phyloP scores from a whole-genome alignment of 1,140 invertebrate species.

The Apis florea region DNA sequence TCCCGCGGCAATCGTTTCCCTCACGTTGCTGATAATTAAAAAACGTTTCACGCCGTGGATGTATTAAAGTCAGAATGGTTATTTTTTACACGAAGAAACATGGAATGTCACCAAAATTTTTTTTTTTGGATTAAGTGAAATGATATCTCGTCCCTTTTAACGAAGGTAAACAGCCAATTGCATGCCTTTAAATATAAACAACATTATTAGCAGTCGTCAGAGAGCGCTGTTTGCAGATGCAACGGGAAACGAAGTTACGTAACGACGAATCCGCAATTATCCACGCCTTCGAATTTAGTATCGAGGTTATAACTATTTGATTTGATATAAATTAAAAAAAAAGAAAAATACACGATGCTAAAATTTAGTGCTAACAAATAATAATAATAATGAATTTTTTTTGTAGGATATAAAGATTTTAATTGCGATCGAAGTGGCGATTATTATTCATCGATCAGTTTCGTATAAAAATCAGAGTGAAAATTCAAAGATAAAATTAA shows the following conservation, averaged over 20 bases:
- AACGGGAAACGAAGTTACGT: slow-evolving; percentile 17
- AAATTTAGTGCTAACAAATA: no score
- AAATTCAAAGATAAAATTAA: no score
- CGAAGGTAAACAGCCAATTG: not conserved
- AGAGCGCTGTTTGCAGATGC: not conserved
- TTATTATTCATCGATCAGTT: no score
- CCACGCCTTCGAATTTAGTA: slow-evolving; percentile 21
- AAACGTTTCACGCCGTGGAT: not conserved
- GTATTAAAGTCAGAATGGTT: not conserved
- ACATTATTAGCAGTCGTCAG: not conserved
- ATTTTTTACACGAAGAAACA: not conserved
- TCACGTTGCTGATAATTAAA: slow-evolving; percentile 22
- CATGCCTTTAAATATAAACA: slow-evolving; percentile 25
- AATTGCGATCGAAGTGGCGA: no score
- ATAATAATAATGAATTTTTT: no score
- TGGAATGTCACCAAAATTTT: not conserved
- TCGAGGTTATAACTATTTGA: not conserved
- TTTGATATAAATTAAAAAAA: not conserved
- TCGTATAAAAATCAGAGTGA: no score
- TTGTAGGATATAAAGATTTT: no score
- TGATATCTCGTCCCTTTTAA: not conserved
- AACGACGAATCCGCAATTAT: slow-evolving; percentile 15
- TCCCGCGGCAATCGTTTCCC: not conserved
- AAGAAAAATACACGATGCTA: not conserved
- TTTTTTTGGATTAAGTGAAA: not conserved